These are phyloP conservation scores for Seladonia tumulorum DNA, from an alignment of 2,888 invertebrate genomes.

Conservation along the genomic window DNA sequence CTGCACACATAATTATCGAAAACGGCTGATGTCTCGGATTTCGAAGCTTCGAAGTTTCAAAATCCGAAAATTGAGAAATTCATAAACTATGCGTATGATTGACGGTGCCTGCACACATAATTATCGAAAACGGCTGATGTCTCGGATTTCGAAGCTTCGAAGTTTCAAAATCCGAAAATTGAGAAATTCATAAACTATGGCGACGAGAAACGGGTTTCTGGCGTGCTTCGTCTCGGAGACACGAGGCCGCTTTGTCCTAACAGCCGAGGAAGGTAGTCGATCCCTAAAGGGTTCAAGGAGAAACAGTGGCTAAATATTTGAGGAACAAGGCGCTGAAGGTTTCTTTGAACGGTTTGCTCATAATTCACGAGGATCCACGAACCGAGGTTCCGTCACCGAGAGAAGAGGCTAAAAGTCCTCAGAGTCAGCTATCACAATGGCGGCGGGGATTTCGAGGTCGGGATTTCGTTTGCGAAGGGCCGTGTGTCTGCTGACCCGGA, in stretches of 20 bases:
- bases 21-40: too few species aligned
- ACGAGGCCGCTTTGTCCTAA: background rate
- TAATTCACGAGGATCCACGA: conserved; percentile 3
- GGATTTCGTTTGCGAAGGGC: conserved; percentile 31
- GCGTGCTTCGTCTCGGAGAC: background rate
- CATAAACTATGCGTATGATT: too few species aligned
- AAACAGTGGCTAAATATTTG: background rate
- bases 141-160: too few species aligned
- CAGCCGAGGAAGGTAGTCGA: background rate
- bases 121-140: too few species aligned
- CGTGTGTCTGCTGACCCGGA: conserved; percentile 43
- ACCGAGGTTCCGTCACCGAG: background rate
- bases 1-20: too few species aligned
- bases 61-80: too few species aligned
- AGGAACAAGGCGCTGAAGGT: background rate
- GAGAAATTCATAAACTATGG: background rate
- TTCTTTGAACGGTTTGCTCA: background rate
- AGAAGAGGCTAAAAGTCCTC: background rate
- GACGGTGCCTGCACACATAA: too few species aligned
- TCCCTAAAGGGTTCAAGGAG: background rate
- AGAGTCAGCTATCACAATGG: background rate
- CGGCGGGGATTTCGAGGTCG: background rate
- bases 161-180: background rate
- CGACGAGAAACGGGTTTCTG: background rate
- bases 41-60: too few species aligned